phyloP scores from a whole-genome alignment of 37 sponge, comb jelly and placozoan species.

The Beroe forskalii region DNA sequence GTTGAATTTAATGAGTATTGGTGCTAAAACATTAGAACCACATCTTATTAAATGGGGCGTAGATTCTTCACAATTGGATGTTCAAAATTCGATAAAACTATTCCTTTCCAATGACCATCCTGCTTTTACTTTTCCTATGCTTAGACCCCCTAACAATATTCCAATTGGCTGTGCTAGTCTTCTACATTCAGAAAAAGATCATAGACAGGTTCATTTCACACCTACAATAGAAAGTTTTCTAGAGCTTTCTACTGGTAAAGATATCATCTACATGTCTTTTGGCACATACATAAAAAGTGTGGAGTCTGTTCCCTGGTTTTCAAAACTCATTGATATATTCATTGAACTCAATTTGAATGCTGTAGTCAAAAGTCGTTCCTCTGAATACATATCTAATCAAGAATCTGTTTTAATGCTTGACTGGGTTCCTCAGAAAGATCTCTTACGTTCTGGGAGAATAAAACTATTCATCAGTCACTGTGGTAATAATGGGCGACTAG shows the following conservation, averaged over 20 bases:
- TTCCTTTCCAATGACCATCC: slow-evolving; percentile 1
- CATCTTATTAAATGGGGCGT: too few species aligned
- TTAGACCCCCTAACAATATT: slow-evolving; percentile 3
- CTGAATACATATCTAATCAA: neutral
- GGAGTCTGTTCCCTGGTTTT: neutral
- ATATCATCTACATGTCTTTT: neutral
- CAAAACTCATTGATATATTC: neutral
- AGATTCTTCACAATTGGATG: too few species aligned
- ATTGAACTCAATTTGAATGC: neutral
- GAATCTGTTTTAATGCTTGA: neutral
- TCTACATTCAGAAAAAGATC: neutral
- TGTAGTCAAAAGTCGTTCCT: neutral
- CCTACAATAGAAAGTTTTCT: neutral
- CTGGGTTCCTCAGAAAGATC: slow-evolving; percentile 20
- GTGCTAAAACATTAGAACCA: too few species aligned
- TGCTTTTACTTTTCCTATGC: slow-evolving; percentile 12
- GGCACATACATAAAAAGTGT: neutral
- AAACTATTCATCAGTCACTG: slow-evolving; percentile 24
- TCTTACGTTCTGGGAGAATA: neutral
- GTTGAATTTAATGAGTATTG: too few species aligned
- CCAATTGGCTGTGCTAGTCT: slow-evolving; percentile 4
- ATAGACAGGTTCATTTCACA: neutral
- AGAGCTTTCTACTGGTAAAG: neutral
- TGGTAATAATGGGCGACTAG: neutral
- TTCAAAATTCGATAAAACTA: neutral